These are phyloP conservation scores for Todiramphus saurophagus DNA, from an alignment of 2,113 vertebrate genomes.

Conservation along the genomic window DNA sequence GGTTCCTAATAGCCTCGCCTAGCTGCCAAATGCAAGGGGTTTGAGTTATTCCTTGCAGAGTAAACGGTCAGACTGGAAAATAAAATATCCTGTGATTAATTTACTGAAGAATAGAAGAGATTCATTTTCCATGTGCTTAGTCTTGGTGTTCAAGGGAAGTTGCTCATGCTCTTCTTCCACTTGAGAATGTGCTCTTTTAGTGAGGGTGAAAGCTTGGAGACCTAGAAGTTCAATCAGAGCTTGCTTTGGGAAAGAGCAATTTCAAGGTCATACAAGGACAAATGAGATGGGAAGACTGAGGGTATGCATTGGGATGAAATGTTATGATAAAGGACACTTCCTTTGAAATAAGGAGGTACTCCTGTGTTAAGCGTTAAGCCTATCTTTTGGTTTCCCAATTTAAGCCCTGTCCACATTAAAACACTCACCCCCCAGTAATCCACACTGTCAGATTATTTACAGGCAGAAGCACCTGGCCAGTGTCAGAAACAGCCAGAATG, in stretches of 20 bases:
- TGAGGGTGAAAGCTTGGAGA: slow-evolving; percentile 26
- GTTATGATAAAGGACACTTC: neutral
- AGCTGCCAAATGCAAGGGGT: neutral
- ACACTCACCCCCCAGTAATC: neutral
- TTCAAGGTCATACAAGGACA: slow-evolving; percentile 20
- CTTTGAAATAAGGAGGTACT: neutral
- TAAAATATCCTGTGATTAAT: slow-evolving; percentile 52
- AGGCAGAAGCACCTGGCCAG: neutral
- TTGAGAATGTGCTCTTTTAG: neutral
- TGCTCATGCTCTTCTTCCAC: neutral
- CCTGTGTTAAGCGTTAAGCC: neutral
- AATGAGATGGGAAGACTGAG: neutral
- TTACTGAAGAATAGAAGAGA: slow-evolving; percentile 47
- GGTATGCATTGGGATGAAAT: neutral
- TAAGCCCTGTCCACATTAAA: neutral
- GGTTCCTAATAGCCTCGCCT: slow-evolving; percentile 35
- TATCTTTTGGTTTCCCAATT: accelerated
- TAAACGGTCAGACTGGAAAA: slow-evolving; percentile 29
- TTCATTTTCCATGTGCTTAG: slow-evolving; percentile 40
- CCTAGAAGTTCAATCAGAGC: slow-evolving; percentile 30
- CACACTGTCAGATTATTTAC: neutral
- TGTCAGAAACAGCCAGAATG: neutral
- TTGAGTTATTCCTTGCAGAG: neutral
- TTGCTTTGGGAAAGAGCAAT: neutral
- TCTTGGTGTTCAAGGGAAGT: slow-evolving; percentile 34